A percentile compares a stretch with the other conserved stretches of the same genome.
Evolutionary conservation across 64 coral and sea anemone species (phyloP).

Genomic region (Dendronephthya gigantea): DNA sequence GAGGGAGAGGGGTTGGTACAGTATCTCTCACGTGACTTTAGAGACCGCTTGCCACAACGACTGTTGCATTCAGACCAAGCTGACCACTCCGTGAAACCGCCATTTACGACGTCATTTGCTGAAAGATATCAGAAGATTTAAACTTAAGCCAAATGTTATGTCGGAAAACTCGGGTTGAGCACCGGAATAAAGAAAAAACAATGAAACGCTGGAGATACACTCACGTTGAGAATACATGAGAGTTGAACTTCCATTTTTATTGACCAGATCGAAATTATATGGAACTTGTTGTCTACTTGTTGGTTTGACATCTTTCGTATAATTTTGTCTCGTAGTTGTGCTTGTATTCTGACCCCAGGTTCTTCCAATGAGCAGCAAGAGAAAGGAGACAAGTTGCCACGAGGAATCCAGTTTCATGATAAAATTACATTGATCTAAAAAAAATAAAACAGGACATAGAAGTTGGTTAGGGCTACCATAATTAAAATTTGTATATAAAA

Average conservation of each 20-base stretch:
- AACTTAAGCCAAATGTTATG: no score
- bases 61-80: slow-evolving; percentile 61
- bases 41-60: slow-evolving; percentile 48
- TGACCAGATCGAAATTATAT: neutral
- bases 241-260: neutral
- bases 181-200: no score
- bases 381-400: neutral
- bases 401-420: neutral
- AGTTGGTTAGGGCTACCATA: no score
- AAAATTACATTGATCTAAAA: neutral
- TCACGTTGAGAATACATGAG: neutral
- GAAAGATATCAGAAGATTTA: neutral
- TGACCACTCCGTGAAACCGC: slow-evolving; percentile 66
- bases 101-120: slow-evolving; percentile 30
- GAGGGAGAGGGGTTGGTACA: slow-evolving; percentile 58
- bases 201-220: no score
- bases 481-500: no score
- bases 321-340: neutral
- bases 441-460: neutral
- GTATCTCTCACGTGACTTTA: slow-evolving; percentile 64
- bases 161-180: no score
- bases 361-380: neutral
- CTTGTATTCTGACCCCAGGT: neutral
- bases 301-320: neutral
- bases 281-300: neutral